Percentiles rank a stretch among this genome's conserved stretches.
Evolutionary conservation across 92 coral and sea anemone genomes (phyloP).

Genomic region (Palythoa caribaeorum): DNA sequence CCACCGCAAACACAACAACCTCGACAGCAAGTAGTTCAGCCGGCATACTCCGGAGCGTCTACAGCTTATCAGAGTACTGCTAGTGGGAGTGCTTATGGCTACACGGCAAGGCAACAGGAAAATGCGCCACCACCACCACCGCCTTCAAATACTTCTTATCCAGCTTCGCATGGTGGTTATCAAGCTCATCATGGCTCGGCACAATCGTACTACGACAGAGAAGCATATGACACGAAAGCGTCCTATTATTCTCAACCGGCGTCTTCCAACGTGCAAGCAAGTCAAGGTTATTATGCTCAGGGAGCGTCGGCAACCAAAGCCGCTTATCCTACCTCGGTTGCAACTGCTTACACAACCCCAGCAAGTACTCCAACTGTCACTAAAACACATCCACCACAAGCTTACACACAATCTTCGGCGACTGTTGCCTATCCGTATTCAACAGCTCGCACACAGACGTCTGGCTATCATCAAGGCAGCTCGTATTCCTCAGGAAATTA

Average conservation of each 20-base stretch:
- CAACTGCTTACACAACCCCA: constrained; percentile 85
- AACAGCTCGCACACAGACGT: constrained; percentile 82
- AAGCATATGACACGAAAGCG: constrained; percentile 89
- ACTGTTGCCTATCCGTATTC: constrained; percentile 97
- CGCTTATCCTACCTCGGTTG: constrained; percentile 84
- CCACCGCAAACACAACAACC: constrained; percentile 90
- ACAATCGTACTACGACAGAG: constrained; percentile 87
- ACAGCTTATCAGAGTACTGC: constrained; percentile 83
- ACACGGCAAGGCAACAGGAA: constrained; percentile 97
- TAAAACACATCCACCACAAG: constrained; percentile 85
- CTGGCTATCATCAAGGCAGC: constrained; percentile 85
- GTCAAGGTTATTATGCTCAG: constrained; percentile 92
- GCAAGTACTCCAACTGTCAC: constrained; percentile 85
- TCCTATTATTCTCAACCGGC: constrained; percentile 90
- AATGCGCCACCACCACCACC: constrained; percentile 96
- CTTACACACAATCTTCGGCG: constrained; percentile 81
- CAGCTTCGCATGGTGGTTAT: constrained; percentile 84
- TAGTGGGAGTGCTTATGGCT: constrained; percentile 95
- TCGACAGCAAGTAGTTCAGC: constrained; percentile 76
- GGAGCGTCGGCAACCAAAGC: constrained; percentile 87
- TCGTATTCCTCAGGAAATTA: constrained; percentile 89
- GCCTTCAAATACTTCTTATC: constrained; percentile 83
- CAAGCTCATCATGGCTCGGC: constrained; percentile 86
- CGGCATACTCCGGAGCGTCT: constrained; percentile 87
- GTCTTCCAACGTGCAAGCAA: constrained; percentile 83